phyloP scores from a whole-genome alignment of 2,888 invertebrate species.

The Nymphalis urticae region DNA sequence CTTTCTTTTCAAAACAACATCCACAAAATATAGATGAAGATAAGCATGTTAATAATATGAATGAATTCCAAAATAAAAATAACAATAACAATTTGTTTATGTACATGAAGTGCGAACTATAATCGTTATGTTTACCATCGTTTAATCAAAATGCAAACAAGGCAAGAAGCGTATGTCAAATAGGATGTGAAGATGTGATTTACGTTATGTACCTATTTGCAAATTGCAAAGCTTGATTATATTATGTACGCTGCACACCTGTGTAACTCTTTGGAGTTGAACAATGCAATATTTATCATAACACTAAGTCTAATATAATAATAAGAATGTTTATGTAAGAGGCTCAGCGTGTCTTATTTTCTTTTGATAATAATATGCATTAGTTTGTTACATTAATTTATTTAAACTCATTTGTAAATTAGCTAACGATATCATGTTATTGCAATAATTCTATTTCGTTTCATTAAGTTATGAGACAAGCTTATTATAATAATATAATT shows the following conservation, averaged over 20 bases:
- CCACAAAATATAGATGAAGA: too few relatives aligned
- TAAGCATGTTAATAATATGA: too few relatives aligned
- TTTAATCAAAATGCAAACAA: background rate
- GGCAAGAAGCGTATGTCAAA: background rate
- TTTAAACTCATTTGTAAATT: too few relatives aligned
- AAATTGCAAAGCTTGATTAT: slow-evolving; percentile 11
- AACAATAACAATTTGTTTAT: too few relatives aligned
- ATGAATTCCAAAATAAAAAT: too few relatives aligned
- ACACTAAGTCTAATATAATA: slow-evolving; percentile 9
- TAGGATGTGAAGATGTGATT: slow-evolving; percentile 3
- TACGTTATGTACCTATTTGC: slow-evolving; percentile 1
- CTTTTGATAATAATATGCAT: background rate
- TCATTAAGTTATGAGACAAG: background rate
- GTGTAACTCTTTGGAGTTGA: slow-evolving; percentile 4
- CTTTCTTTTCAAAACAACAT: too few relatives aligned
- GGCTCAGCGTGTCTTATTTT: background rate
- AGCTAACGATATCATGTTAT: background rate
- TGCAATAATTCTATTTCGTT: background rate
- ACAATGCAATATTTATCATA: slow-evolving; percentile 13
- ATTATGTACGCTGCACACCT: slow-evolving; percentile 8
- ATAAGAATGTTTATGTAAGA: background rate
- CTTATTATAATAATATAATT: too few relatives aligned
- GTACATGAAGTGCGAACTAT: background rate
- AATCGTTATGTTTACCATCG: background rate
- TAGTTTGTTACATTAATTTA: too few relatives aligned